Evolutionary conservation across 1,140 invertebrate species (phyloP).

Genomic region (Diabrotica virgifera): DNA sequence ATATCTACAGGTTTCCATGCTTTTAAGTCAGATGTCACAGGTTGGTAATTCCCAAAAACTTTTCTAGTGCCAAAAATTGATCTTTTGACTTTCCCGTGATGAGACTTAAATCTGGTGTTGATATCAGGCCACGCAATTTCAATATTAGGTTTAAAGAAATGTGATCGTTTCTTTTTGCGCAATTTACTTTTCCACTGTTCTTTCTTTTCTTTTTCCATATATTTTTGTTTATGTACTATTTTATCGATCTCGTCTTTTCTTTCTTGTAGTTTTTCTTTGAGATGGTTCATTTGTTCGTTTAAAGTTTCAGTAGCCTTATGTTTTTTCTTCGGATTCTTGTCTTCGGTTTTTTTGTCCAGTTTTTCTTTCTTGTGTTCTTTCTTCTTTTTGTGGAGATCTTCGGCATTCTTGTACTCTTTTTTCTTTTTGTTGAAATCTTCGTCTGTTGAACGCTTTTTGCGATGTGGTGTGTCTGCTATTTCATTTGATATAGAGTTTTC

Average conservation of each 20-base stretch:
- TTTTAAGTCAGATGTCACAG: slow-evolving; percentile 20
- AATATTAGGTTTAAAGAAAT: too few relatives aligned
- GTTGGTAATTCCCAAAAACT: slow-evolving; percentile 25
- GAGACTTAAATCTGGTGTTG: not conserved
- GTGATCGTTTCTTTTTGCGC: not conserved
- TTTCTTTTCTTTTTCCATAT: not conserved
- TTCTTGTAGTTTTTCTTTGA: not conserved
- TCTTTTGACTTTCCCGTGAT: slow-evolving; percentile 2
- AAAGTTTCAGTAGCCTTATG: not conserved
- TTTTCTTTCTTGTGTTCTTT: too few relatives aligned
- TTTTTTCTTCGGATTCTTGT: too few relatives aligned
- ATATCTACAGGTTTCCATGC: slow-evolving; percentile 31
- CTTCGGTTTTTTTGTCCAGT: too few relatives aligned
- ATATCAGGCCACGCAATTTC: not conserved
- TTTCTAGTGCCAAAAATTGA: slow-evolving; percentile 12
- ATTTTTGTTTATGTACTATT: not conserved
- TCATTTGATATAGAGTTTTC: too few relatives aligned
- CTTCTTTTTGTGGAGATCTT: too few relatives aligned
- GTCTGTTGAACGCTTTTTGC: too few relatives aligned
- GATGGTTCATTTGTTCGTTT: not conserved
- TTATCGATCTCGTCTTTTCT: not conserved
- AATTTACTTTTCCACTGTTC: not conserved
- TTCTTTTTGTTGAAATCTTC: too few relatives aligned
- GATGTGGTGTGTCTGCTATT: too few relatives aligned
- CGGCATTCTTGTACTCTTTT: too few relatives aligned